Percentiles rank a stretch among this genome's conserved stretches.
Evolutionary conservation across 2,113 vertebrate genomes (phyloP).

Genomic region (Manacus vitellinus): DNA sequence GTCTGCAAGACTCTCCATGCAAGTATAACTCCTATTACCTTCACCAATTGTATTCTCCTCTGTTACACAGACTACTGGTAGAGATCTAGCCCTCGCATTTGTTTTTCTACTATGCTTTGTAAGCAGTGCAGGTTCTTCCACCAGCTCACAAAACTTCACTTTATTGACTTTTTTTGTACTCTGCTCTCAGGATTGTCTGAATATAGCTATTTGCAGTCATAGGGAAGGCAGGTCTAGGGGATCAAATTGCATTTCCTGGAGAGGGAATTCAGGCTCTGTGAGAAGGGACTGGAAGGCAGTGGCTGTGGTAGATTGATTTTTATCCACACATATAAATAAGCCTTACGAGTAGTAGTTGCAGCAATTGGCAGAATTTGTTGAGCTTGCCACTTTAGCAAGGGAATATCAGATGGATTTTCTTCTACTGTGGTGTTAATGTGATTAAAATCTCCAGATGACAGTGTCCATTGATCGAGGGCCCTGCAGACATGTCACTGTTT

Average conservation of each 20-base stretch:
- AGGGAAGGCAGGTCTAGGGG: background rate
- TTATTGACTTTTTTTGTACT: background rate
- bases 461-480: background rate
- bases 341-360: background rate
- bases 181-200: background rate
- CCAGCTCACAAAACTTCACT: background rate
- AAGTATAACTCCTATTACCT: background rate
- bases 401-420: background rate
- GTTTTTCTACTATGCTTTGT: background rate
- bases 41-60: background rate
- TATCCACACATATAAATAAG: background rate
- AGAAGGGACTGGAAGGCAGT: background rate
- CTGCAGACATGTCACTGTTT: background rate
- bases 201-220: background rate
- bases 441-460: slow-evolving; percentile 18
- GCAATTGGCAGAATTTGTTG: background rate
- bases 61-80: background rate
- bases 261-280: background rate
- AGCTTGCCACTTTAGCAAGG: background rate
- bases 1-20: background rate
- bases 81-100: background rate
- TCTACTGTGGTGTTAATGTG: background rate
- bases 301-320: slow-evolving; percentile 6
- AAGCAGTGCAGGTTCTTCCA: background rate
- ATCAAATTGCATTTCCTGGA: background rate